These are phyloP conservation scores for Trochalopteron elliotii DNA, from an alignment of 2,113 vertebrate species.

Conservation along the genomic window DNA sequence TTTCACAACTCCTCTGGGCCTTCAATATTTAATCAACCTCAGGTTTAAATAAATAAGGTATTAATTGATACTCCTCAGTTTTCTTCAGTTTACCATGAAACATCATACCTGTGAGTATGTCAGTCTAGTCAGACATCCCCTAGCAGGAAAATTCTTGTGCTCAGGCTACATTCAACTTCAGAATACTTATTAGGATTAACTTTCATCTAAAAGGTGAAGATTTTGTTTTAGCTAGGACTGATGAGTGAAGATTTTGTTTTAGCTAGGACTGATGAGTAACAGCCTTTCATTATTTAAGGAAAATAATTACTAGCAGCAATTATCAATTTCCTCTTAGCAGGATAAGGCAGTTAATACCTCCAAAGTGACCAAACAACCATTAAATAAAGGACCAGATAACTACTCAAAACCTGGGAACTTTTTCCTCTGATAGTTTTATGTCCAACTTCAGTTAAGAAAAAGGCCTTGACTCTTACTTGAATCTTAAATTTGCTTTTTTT, in stretches of 20 bases:
- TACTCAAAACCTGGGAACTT: background rate
- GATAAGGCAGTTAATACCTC: background rate
- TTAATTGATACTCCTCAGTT: background rate
- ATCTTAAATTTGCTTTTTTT: background rate
- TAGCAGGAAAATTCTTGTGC: background rate
- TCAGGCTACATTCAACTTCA: background rate
- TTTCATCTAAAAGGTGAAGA: background rate
- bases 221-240: background rate
- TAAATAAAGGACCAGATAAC: background rate
- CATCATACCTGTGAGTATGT: background rate
- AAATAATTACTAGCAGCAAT: background rate
- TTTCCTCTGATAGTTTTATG: background rate
- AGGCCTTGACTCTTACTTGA: background rate
- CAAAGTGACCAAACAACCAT: background rate
- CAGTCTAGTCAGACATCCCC: background rate
- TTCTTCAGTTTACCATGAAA: background rate
- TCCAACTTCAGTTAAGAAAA: background rate
- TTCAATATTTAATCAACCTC: background rate
- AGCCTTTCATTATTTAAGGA: background rate
- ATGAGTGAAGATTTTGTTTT: background rate
- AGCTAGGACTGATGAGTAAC: background rate
- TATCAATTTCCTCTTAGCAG: background rate
- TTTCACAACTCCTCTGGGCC: background rate
- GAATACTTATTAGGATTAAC: background rate
- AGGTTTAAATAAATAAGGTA: background rate